These are phyloP conservation scores for Lepidurus arcticus DNA, from an alignment of 1,140 invertebrate genomes.

Conservation along the genomic window DNA sequence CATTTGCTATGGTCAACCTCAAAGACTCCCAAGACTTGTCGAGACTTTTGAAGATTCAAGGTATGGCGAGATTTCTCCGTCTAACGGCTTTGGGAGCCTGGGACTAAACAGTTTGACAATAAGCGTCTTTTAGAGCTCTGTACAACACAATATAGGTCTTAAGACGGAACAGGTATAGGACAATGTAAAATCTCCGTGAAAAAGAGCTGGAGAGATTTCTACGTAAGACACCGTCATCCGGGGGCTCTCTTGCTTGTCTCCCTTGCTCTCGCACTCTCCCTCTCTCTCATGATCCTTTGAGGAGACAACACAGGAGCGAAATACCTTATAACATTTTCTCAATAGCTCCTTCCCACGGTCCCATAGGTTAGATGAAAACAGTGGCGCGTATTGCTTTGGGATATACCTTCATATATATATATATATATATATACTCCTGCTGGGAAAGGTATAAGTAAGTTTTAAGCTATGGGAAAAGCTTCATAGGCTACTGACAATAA, in stretches of 20 bases:
- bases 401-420: too few relatives aligned
- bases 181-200: constrained; percentile 5
- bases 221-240: not conserved
- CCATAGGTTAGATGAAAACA: not conserved
- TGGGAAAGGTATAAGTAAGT: too few relatives aligned
- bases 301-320: not conserved
- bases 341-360: not conserved
- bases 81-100: not conserved
- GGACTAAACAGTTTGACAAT: constrained; percentile 7
- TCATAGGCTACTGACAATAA: too few relatives aligned
- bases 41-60: not conserved
- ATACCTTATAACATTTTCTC: not conserved
- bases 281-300: not conserved
- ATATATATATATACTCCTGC: too few relatives aligned
- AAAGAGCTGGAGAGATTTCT: constrained; percentile 9
- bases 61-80: not conserved
- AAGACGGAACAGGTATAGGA: not conserved
- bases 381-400: not conserved
- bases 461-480: too few relatives aligned
- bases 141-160: constrained; percentile 1
- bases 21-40: not conserved
- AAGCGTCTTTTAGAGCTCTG: not conserved
- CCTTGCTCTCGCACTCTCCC: not conserved
- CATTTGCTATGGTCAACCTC: not conserved
- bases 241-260: not conserved